These are phyloP conservation scores for Ectropis grisescens DNA, from an alignment of 1,140 invertebrate genomes.

Conservation along the genomic window DNA sequence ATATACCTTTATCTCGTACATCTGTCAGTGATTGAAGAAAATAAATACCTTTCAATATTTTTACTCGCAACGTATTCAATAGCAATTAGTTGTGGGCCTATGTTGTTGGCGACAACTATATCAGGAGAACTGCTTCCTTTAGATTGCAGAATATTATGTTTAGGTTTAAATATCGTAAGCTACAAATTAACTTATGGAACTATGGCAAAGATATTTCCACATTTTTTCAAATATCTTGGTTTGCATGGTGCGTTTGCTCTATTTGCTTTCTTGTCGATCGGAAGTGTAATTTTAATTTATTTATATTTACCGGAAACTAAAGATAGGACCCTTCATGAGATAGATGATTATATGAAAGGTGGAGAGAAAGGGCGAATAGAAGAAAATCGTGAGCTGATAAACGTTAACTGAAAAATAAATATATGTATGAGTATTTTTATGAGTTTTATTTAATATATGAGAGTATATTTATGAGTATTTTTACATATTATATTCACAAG, in stretches of 20 bases:
- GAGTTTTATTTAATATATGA: too few relatives aligned
- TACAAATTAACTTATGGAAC: constrained; percentile 5
- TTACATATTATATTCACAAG: too few relatives aligned
- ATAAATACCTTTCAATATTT: constrained; percentile 13
- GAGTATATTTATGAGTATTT: too few relatives aligned
- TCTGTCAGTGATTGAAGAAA: constrained; percentile 9
- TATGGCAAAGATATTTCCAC: constrained; percentile 17
- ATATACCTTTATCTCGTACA: constrained; percentile 18
- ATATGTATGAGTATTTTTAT: too few relatives aligned
- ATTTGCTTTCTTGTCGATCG: constrained; percentile 10
- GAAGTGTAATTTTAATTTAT: constrained; percentile 12
- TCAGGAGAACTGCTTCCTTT: constrained; percentile 19
- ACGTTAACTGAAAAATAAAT: too few relatives aligned
- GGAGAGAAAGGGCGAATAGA: constrained; percentile 1
- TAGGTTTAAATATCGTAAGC: constrained; percentile 7
- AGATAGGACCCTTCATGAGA: constrained; percentile 24
- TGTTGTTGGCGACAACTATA: constrained; percentile 18
- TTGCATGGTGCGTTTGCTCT: constrained; percentile 21
- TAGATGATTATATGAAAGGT: constrained; percentile 9
- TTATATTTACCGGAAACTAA: constrained; percentile 26
- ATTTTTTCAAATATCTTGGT: constrained; percentile 13
- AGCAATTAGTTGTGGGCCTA: constrained; percentile 17
- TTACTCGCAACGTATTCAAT: constrained; percentile 21
- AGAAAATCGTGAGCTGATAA: too few relatives aligned
- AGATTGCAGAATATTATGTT: constrained; percentile 11